phyloP scores from a whole-genome alignment of 2,888 invertebrate genomes.

The Mycogona germanica region DNA sequence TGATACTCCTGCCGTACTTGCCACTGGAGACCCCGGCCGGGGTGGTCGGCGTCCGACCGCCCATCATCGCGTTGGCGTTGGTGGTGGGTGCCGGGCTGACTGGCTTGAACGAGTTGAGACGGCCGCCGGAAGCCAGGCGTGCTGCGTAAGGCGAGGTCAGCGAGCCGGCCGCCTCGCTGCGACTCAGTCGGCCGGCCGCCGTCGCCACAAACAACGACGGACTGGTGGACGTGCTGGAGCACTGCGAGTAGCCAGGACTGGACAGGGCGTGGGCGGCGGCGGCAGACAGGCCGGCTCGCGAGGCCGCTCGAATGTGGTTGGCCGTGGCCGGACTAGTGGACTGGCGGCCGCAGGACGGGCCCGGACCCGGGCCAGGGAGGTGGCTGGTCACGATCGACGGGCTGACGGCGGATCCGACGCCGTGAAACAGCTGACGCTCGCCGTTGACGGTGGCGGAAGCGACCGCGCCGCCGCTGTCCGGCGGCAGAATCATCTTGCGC shows the following conservation, averaged over 20 bases:
- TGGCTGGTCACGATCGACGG: conserved; percentile 16
- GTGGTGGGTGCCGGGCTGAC: conserved; percentile 22
- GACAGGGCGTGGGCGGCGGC: not conserved
- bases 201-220: conserved; percentile 21
- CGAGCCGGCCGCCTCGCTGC: not conserved
- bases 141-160: not conserved
- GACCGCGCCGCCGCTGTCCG: conserved; percentile 1
- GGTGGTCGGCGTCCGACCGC: not conserved
- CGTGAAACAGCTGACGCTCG: conserved; percentile 23
- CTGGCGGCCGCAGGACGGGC: conserved; percentile 23
- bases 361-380: conserved; percentile 24
- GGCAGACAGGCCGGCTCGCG: no score
- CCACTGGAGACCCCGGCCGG: not conserved
- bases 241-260: conserved; percentile 24
- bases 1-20: not conserved
- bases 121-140: not conserved
- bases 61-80: not conserved
- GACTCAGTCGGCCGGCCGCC: not conserved
- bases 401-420: not conserved
- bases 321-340: conserved; percentile 27
- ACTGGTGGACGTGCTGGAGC: conserved; percentile 25
- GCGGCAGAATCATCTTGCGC: conserved; percentile 59
- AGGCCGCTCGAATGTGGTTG: conserved; percentile 7
- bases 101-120: conserved; percentile 20
- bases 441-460: conserved; percentile 13